These are phyloP conservation scores for Parthenolecanium corni DNA, from an alignment of 2,888 invertebrate species.

Conservation along the genomic window DNA sequence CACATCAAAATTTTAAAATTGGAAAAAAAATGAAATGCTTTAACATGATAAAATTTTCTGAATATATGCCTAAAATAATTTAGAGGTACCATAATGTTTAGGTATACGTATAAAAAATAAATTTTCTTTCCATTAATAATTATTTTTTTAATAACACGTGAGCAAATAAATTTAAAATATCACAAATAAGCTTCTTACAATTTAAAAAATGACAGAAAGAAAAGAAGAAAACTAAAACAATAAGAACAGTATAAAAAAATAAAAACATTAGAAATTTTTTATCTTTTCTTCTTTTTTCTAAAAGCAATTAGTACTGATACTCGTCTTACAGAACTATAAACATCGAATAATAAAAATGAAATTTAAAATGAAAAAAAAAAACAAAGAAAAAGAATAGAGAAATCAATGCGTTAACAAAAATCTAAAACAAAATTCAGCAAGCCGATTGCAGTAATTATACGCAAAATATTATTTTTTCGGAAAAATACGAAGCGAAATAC, in stretches of 20 bases:
- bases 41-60: slow-evolving; percentile 9
- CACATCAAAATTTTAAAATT: slow-evolving; percentile 2
- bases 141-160: slow-evolving; percentile 11
- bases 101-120: no score
- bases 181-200: slow-evolving; percentile 27
- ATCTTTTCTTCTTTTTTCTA: no score
- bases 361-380: no score
- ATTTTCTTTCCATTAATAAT: no score
- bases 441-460: neutral
- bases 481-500: neutral
- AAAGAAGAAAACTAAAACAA: slow-evolving; percentile 15
- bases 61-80: neutral
- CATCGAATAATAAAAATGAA: neutral
- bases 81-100: no score
- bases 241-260: slow-evolving; percentile 16
- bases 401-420: neutral
- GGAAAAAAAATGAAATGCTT: slow-evolving; percentile 12
- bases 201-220: slow-evolving; percentile 7
- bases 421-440: no score
- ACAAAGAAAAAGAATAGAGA: neutral
- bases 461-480: neutral
- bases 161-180: slow-evolving; percentile 28
- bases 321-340: slow-evolving; percentile 3
- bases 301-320: no score
- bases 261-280: no score